phyloP scores from a whole-genome alignment of 2,888 invertebrate genomes.

The Nemoura dubitans region DNA sequence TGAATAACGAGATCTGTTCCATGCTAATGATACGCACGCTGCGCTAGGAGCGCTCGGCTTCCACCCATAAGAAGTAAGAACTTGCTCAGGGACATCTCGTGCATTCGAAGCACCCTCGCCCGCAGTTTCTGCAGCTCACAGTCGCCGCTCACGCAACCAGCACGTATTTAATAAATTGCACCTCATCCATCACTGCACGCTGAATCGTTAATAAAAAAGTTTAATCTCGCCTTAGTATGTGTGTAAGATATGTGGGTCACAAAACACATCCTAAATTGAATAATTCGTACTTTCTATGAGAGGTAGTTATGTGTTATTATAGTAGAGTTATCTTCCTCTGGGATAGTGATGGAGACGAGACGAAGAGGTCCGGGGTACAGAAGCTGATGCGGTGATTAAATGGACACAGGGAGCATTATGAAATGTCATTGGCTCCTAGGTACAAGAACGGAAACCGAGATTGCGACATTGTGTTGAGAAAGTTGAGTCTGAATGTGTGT shows the following conservation, averaged over 20 bases:
- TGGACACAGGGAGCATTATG: slow-evolving; percentile 1
- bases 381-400: background rate
- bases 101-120: background rate
- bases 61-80: background rate
- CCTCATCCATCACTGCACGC: slow-evolving; percentile 20
- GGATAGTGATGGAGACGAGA: background rate
- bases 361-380: background rate
- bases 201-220: slow-evolving; percentile 33
- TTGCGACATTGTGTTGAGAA: slow-evolving; percentile 30
- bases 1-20: background rate
- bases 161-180: slow-evolving; percentile 37
- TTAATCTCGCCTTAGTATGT: background rate
- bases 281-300: slow-evolving; percentile 40
- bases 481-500: slow-evolving; percentile 1
- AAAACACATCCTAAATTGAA: slow-evolving; percentile 41
- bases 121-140: background rate
- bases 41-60: background rate
- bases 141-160: background rate
- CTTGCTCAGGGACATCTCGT: background rate
- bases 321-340: background rate
- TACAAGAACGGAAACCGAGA: slow-evolving; percentile 28
- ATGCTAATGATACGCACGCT: background rate
- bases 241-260: slow-evolving; percentile 38
- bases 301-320: slow-evolving; percentile 9
- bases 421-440: slow-evolving; percentile 17